phyloP scores from a whole-genome alignment of 1,140 invertebrate species.

The Papilio machaon region DNA sequence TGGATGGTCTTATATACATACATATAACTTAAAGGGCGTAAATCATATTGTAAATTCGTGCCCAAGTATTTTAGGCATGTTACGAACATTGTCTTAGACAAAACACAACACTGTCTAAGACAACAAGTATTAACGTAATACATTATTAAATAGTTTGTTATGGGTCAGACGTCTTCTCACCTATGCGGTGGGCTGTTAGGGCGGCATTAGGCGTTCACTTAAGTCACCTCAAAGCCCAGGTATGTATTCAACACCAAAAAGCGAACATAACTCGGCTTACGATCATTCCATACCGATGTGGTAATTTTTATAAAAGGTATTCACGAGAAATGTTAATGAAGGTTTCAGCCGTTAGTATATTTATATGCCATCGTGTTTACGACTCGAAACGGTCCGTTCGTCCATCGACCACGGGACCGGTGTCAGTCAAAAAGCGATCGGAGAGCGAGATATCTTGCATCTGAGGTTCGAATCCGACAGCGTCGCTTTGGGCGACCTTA shows the following conservation, averaged over 20 bases:
- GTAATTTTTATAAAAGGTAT: slow-evolving; percentile 53
- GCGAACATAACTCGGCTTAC: slow-evolving; percentile 38
- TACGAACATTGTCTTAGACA: slow-evolving; percentile 18
- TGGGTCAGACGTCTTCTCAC: slow-evolving; percentile 8
- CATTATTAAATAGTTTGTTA: slow-evolving; percentile 31
- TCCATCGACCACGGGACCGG: slow-evolving; percentile 53
- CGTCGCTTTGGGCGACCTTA: slow-evolving; percentile 59
- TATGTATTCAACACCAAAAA: slow-evolving; percentile 34
- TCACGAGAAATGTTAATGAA: slow-evolving; percentile 64
- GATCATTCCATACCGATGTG: slow-evolving; percentile 54
- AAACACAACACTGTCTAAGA: not conserved
- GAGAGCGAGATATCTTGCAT: slow-evolving; percentile 63
- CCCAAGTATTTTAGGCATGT: slow-evolving; percentile 16
- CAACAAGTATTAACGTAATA: slow-evolving; percentile 22
- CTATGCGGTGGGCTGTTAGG: slow-evolving; percentile 32
- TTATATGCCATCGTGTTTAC: slow-evolving; percentile 61
- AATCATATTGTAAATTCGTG: slow-evolving; percentile 19
- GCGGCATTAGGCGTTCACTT: slow-evolving; percentile 14
- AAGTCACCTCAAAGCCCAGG: slow-evolving; percentile 19
- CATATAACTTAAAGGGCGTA: slow-evolving; percentile 6
- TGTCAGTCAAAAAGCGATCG: slow-evolving; percentile 66
- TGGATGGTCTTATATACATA: not conserved
- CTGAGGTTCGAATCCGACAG: slow-evolving; percentile 62
- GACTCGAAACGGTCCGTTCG: slow-evolving; percentile 62
- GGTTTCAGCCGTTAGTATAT: slow-evolving; percentile 49